These are phyloP conservation scores for Epinephelus lanceolatus DNA, from an alignment of 2,113 vertebrate species.

Conservation along the genomic window DNA sequence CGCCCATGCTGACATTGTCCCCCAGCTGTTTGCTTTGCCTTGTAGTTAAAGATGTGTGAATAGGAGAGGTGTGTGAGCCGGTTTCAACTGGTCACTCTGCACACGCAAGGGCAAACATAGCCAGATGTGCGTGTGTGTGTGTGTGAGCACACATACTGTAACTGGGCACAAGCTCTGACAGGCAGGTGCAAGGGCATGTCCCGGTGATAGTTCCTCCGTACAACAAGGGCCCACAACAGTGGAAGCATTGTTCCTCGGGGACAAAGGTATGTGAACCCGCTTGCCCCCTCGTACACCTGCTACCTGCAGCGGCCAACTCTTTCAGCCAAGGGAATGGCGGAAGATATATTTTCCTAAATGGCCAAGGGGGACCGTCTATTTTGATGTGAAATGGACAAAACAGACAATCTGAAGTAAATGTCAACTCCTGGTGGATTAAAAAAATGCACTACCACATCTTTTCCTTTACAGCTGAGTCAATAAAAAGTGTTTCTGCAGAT, in stretches of 20 bases:
- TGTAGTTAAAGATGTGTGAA: conserved; percentile 46
- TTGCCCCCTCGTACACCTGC: conserved; percentile 74
- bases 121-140: conserved; percentile 41
- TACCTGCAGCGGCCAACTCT: conserved; percentile 67
- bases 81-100: conserved; percentile 56
- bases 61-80: conserved; percentile 30
- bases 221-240: conserved; percentile 67
- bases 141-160: conserved; percentile 29
- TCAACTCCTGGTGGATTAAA: conserved; percentile 44
- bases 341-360: conserved; percentile 60
- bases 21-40: conserved; percentile 46
- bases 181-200: conserved; percentile 76
- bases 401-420: conserved; percentile 61
- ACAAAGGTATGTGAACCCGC: conserved; percentile 76
- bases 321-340: conserved; percentile 49
- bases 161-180: conserved; percentile 45
- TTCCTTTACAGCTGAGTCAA: conserved; percentile 56
- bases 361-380: conserved; percentile 57
- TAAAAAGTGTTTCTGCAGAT: conserved; percentile 51
- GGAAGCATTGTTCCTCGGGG: conserved; percentile 70
- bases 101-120: conserved; percentile 33
- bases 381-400: conserved; percentile 69
- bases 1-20: conserved; percentile 1
- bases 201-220: conserved; percentile 47
- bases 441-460: conserved; percentile 60